Evolutionary conservation across 2,888 invertebrate species (phyloP).

Genomic region (Troides oblongomaculatus): DNA sequence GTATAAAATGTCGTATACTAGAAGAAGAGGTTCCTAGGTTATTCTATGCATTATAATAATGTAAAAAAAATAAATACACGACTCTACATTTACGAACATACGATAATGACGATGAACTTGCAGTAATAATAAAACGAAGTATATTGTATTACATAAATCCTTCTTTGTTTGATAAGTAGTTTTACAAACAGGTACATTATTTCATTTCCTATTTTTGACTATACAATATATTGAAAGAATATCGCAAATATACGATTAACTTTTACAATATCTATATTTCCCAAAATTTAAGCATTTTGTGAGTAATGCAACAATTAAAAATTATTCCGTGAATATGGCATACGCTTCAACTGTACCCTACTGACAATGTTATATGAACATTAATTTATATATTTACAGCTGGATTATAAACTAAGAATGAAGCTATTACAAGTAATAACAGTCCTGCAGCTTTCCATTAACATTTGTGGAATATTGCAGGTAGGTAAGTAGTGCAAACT

Average conservation of each 20-base stretch:
- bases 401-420: not conserved
- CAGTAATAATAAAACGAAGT: slow-evolving; percentile 16
- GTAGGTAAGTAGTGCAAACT: not conserved
- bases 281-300: too few species aligned
- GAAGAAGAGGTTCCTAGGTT: too few species aligned
- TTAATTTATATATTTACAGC: too few species aligned
- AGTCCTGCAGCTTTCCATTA: not conserved
- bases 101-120: slow-evolving; percentile 17
- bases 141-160: slow-evolving; percentile 22
- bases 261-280: too few species aligned
- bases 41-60: not conserved
- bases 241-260: not conserved
- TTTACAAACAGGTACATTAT: not conserved
- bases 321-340: too few species aligned
- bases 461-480: not conserved
- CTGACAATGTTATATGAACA: too few species aligned
- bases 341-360: too few species aligned
- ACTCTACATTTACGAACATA: not conserved
- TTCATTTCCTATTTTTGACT: not conserved
- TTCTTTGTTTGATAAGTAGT: not conserved
- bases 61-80: not conserved
- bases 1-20: too few species aligned
- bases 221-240: not conserved
- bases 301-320: too few species aligned
- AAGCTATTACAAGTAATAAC: not conserved